Base-by-base conservation (phyloP, 2,113 vertebrate genomes). In the Neolamprologus hecqui region DNA sequence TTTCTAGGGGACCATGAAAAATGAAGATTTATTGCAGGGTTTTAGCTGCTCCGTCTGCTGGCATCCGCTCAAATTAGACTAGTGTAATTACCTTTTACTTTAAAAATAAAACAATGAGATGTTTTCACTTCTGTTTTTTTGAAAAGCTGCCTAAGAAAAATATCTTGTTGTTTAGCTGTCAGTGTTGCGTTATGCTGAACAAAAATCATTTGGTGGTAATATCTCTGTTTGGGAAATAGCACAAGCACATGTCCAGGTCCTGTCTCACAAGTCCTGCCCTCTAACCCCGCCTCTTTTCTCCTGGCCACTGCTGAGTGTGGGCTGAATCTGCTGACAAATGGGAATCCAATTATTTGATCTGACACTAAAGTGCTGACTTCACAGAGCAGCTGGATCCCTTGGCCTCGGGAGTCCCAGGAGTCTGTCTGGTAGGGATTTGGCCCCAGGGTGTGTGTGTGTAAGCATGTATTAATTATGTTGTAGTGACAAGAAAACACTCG, bases 321-420 rank as follows among this genome's bases (percentile, higher is more conserved):
- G 42, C 42, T 84, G 70, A 23, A 79, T 92, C 77, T 92, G 92
- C 92, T 95, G 92, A 94, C 91, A 79, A 92, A 88, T 83, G 65
- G 54, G 57, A 93, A 92, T 94, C 79, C 75, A 89, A 85, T 93
- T 90, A 92, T 95, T 92, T 95, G 87, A 94, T 93, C 82, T 88
- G 84, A 90, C 82, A 63, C 73, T 49, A 82, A 90, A 93, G 86
- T 90, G 91, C 92, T 94, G 94, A 94, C 89, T 92, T 90, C 81
- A 83, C 68, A 87, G 84, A 73, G 60, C 35, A 65, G 63, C 28
- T 77, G 84, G 70, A 51, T 82, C 84, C 45, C 12, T 31, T 2
- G 77, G 73, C 23, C 35, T 21, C 31, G 10, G 82, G 55, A 84
- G 55, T 57, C 33, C 8, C 12, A 11, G 77, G 40, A 70, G 60